A percentile compares a stretch with the other conserved stretches of the same genome.
Evolutionary conservation across 1,140 invertebrate genomes (phyloP).

Genomic region (Sarcophaga bullata): DNA sequence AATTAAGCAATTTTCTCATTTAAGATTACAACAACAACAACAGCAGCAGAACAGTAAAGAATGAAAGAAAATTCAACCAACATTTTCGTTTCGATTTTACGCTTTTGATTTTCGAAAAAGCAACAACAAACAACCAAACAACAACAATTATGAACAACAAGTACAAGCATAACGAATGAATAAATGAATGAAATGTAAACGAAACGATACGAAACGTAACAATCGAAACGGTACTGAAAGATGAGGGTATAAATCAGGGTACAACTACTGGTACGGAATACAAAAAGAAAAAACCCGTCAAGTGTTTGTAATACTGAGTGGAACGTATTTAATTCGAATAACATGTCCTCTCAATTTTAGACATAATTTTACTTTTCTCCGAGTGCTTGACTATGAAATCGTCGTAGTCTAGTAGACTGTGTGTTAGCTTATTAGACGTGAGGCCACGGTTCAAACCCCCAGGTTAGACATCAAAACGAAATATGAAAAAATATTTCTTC

Average conservation of each 20-base stretch:
- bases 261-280: not conserved
- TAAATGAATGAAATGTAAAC: not conserved
- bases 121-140: not conserved
- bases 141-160: not conserved
- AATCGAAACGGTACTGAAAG: not conserved
- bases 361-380: too few relatives aligned
- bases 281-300: not conserved
- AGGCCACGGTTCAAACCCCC: too few relatives aligned
- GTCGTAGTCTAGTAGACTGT: too few relatives aligned
- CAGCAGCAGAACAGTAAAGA: not conserved
- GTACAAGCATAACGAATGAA: not conserved
- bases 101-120: slow-evolving; percentile 18
- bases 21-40: not conserved
- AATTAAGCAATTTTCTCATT: slow-evolving; percentile 17
- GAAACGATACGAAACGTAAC: not conserved
- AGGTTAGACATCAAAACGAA: too few relatives aligned
- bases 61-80: not conserved
- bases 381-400: too few relatives aligned
- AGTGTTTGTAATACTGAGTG: too few relatives aligned
- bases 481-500: too few relatives aligned
- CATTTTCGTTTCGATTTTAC: not conserved
- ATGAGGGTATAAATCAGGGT: not conserved
- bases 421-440: too few relatives aligned
- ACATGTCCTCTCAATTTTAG: too few relatives aligned
- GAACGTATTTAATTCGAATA: too few relatives aligned